Conservation (phyloP, 53 echinoderm and acorn worm genomes). For the Patiria pectinifera region DNA sequence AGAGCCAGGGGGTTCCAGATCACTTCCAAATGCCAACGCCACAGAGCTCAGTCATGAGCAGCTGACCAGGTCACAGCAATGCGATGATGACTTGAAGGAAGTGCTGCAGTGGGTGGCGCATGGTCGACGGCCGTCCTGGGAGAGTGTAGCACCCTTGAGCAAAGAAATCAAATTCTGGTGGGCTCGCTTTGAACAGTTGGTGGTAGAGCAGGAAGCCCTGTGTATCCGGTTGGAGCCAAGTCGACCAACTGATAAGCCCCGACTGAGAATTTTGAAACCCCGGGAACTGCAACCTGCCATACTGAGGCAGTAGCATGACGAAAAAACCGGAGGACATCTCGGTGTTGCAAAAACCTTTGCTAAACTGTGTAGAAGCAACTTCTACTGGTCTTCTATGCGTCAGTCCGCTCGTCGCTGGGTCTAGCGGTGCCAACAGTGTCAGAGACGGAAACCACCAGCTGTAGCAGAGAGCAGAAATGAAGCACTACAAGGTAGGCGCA, state of each 20-base stretch:
- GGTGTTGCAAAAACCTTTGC: slow-evolving; percentile 39
- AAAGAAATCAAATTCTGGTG: background rate
- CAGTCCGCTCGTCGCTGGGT: slow-evolving; percentile 33
- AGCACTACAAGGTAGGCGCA: slow-evolving; percentile 6
- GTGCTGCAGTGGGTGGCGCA: no score
- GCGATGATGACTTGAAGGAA: no score
- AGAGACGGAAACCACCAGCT: no score
- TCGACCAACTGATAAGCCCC: slow-evolving; percentile 13
- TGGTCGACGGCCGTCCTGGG: no score
- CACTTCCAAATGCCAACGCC: no score
- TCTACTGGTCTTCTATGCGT: slow-evolving; percentile 39
- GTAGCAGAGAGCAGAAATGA: no score
- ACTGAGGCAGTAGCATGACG: no score
- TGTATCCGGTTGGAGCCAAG: slow-evolving; percentile 40
- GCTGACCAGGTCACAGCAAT: no score
- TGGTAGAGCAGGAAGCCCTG: slow-evolving; percentile 14
- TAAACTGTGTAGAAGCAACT: slow-evolving; percentile 9
- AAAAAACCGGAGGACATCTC: slow-evolving; percentile 52
- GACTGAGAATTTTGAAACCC: slow-evolving; percentile 46
- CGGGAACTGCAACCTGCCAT: slow-evolving; percentile 10
- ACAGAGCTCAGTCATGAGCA: no score
- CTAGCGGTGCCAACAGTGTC: slow-evolving; percentile 14
- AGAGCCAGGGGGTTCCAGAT: no score
- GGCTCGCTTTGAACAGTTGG: slow-evolving; percentile 47
- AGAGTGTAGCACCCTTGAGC: no score